phyloP scores from a whole-genome alignment of 2,888 invertebrate genomes.

The Alviniconcha strummeri region DNA sequence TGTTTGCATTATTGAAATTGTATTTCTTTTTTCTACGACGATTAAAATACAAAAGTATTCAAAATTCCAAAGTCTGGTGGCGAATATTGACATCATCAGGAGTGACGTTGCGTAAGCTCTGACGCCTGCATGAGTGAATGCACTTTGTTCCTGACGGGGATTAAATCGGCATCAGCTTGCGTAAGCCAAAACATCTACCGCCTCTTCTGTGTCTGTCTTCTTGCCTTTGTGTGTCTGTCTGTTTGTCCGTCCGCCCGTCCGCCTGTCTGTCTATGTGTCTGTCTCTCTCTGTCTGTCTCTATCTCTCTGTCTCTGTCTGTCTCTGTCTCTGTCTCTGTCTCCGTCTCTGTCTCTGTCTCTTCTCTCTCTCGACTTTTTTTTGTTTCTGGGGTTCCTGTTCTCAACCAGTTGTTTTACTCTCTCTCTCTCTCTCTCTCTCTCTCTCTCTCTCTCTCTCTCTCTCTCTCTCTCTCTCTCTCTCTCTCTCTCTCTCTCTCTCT shows the following conservation, averaged over 20 bases:
- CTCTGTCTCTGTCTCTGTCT: neutral
- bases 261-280: neutral
- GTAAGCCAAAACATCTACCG: neutral
- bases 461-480: constrained; percentile 7
- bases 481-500: neutral
- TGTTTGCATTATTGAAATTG: no score
- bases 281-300: neutral
- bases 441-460: neutral
- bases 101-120: no score
- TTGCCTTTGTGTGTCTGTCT: neutral
- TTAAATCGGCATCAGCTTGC: no score
- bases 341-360: neutral
- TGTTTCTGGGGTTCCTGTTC: neutral
- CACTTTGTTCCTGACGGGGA: no score
- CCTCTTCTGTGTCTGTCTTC: neutral
- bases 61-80: no score
- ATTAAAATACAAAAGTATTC: no score
- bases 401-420: neutral
- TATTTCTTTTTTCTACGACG: no score
- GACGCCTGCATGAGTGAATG: no score
- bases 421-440: neutral
- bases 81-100: no score
- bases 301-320: neutral
- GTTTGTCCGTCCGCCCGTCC: neutral
- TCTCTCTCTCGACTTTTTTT: neutral